phyloP scores from a whole-genome alignment of 1,140 invertebrate species.

The Drosophila parabipectinata region DNA sequence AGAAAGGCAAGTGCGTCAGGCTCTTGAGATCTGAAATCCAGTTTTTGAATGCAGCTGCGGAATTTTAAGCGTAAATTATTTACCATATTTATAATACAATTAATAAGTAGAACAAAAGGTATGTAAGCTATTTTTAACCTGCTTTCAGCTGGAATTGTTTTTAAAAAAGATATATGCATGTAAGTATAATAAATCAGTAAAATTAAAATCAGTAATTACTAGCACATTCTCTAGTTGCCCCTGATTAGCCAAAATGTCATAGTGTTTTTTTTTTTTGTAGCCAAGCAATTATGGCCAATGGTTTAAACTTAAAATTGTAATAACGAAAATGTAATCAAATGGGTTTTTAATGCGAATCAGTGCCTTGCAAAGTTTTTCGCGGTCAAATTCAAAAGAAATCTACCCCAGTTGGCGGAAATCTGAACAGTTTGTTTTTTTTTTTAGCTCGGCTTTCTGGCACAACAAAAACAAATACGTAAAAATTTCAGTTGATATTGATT shows the following conservation, averaged over 20 bases:
- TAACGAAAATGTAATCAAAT: neutral
- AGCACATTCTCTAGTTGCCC: no score
- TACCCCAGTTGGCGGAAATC: neutral
- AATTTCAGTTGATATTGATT: slow-evolving; percentile 56
- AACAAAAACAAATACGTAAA: slow-evolving; percentile 24
- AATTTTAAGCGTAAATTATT: slow-evolving; percentile 14
- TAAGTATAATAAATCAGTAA: no score
- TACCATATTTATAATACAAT: slow-evolving; percentile 10
- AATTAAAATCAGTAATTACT: no score
- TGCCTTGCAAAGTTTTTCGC: neutral
- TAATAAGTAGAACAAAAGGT: slow-evolving; percentile 24
- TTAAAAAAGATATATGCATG: neutral
- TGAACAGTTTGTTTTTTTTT: slow-evolving; percentile 20
- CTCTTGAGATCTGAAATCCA: slow-evolving; percentile 38
- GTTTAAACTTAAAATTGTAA: no score
- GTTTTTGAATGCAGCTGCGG: slow-evolving; percentile 32
- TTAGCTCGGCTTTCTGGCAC: slow-evolving; percentile 20
- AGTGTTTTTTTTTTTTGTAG: no score
- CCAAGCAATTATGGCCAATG: no score
- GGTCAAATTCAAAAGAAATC: neutral
- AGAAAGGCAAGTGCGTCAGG: slow-evolving; percentile 16
- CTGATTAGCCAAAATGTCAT: no score
- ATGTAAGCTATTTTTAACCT: slow-evolving; percentile 9
- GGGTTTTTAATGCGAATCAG: neutral
- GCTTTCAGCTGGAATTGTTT: slow-evolving; percentile 42